Evolutionary conservation across 64 coral and sea anemone species (phyloP).

Genomic region (Montipora foliosa): DNA sequence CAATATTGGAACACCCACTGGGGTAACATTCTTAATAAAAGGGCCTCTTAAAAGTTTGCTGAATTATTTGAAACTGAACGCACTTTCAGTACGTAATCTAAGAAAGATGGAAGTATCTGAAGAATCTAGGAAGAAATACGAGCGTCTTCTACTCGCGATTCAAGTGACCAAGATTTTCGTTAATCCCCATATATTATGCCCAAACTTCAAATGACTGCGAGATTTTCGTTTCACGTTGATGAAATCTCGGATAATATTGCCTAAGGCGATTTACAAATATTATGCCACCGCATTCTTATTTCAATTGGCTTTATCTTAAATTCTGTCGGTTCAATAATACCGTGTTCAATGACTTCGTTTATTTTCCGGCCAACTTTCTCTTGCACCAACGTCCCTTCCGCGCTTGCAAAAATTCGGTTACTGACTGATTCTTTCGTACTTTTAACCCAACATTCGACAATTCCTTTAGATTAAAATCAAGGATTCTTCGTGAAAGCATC

Average conservation of each 20-base stretch:
- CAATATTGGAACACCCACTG: background rate
- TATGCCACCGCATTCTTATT: slow-evolving; percentile 1
- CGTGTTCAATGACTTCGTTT: background rate
- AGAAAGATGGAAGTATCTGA: background rate
- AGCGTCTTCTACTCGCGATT: background rate
- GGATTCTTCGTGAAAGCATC: background rate
- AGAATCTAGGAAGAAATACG: background rate
- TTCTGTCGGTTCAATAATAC: background rate
- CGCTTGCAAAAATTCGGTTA: too few relatives aligned
- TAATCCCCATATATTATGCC: background rate
- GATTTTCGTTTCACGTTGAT: background rate
- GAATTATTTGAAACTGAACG: slow-evolving; percentile 15
- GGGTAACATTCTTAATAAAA: background rate
- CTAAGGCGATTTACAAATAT: slow-evolving; percentile 18
- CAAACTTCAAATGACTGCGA: background rate
- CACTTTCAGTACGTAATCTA: background rate
- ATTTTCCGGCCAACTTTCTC: background rate
- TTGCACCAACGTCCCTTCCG: background rate
- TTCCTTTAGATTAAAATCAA: background rate
- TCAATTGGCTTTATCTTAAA: background rate
- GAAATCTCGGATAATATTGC: background rate
- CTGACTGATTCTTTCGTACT: background rate
- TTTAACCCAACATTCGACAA: background rate
- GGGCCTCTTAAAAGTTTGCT: slow-evolving; percentile 3
- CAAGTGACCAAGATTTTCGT: background rate